Percentiles rank a stretch among this genome's conserved stretches.
Conservation (phyloP, 2,888 invertebrate species). For the Pachydiplax longipennis region DNA sequence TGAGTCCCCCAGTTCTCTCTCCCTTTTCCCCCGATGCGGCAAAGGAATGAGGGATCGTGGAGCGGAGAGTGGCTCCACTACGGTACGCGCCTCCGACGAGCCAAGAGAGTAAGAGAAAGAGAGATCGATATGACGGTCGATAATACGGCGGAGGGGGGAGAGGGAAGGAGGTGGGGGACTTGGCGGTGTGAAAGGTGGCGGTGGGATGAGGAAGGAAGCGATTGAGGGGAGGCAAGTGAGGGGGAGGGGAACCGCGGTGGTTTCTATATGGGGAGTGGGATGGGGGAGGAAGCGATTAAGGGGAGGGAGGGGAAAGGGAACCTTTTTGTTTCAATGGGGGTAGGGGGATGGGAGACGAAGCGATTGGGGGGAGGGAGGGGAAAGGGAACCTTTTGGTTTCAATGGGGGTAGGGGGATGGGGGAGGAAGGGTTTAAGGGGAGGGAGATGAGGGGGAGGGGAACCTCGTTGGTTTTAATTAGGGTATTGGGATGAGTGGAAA, state of each 20-base stretch:
- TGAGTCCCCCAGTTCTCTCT: not conserved
- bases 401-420: not conserved
- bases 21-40: constrained; percentile 42
- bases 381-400: not conserved
- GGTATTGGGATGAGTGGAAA: not conserved
- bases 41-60: constrained; percentile 31
- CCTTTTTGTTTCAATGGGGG: not conserved
- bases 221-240: not conserved
- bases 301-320: not conserved
- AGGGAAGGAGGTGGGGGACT: not conserved
- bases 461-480: not conserved
- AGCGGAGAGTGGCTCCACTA: constrained; percentile 9
- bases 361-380: not conserved
- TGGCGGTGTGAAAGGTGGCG: not conserved
- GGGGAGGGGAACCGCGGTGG: too few species aligned
- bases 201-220: not conserved
- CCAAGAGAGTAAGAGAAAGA: not conserved
- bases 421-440: not conserved
- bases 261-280: not conserved
- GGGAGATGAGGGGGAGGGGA: not conserved
- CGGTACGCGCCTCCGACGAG: not conserved
- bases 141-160: not conserved
- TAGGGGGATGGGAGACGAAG: not conserved
- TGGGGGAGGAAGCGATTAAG: not conserved
- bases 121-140: constrained; percentile 34